Conservation (phyloP, 2,888 invertebrate genomes). For the Luffia ferchaultella region DNA sequence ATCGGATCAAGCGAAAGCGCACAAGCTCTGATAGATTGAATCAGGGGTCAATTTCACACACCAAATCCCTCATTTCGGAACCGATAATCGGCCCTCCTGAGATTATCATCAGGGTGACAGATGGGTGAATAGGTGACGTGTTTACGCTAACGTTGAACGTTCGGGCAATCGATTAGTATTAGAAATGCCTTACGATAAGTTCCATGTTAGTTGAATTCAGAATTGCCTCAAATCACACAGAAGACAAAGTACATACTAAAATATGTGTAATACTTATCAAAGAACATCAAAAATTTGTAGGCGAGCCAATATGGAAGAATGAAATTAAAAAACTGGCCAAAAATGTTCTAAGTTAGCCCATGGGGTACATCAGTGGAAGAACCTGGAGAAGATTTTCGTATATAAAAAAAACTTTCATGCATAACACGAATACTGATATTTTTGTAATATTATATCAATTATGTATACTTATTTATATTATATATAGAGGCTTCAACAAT, state of each 20-base stretch:
- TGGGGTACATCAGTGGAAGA: too few species aligned
- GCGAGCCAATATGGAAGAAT: not conserved
- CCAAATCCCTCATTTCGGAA: not conserved
- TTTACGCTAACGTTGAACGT: not conserved
- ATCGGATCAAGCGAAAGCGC: not conserved
- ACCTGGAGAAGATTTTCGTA: too few species aligned
- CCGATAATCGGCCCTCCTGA: not conserved
- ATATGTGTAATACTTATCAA: not conserved
- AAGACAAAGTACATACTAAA: not conserved
- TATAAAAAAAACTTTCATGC: too few species aligned
- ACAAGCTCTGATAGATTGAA: not conserved
- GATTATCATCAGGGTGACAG: not conserved
- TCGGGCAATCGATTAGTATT: not conserved
- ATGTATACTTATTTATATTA: too few species aligned
- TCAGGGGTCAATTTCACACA: not conserved
- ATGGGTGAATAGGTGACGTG: not conserved
- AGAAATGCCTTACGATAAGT: not conserved
- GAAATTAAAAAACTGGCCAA: not conserved
- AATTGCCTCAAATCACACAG: not conserved
- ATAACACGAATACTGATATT: too few species aligned
- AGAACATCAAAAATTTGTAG: not conserved
- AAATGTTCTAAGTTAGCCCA: too few species aligned
- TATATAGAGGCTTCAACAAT: too few species aligned
- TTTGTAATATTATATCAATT: too few species aligned
- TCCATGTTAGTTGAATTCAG: not conserved